A percentile compares a stretch with the other conserved stretches of the same genome.
Evolutionary conservation across 1,140 invertebrate species (phyloP).

Genomic region (Ostrea denselamellosa): DNA sequence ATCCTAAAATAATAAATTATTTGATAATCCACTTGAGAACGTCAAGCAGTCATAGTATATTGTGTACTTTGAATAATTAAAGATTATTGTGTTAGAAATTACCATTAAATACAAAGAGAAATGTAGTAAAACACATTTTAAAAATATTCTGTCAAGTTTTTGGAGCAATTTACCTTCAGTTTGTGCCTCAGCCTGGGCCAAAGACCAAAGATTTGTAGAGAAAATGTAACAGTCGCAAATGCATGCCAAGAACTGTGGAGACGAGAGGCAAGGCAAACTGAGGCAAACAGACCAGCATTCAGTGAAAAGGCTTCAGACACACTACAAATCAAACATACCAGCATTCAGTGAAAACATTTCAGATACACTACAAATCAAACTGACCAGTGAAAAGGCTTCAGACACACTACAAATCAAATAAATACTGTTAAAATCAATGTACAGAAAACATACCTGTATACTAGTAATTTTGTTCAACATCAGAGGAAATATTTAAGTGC

Average conservation of each 20-base stretch:
- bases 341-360: constrained; percentile 92
- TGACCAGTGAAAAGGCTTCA: constrained; percentile 89
- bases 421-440: constrained; percentile 60
- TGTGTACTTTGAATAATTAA: not conserved
- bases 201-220: constrained; percentile 92
- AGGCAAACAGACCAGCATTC: constrained; percentile 94
- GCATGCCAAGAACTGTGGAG: constrained; percentile 89
- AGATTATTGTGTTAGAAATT: no score
- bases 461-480: constrained; percentile 72
- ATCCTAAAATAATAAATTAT: not conserved
- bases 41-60: not conserved
- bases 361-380: constrained; percentile 86
- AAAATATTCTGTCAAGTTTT: not conserved
- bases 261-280: constrained; percentile 95
- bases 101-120: not conserved
- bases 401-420: constrained; percentile 87
- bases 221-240: constrained; percentile 91
- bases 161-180: constrained; percentile 63
- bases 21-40: not conserved
- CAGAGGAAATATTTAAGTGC: not conserved
- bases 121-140: not conserved
- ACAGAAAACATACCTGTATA: no score
- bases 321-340: constrained; percentile 89
- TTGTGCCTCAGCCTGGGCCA: constrained; percentile 88
- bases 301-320: constrained; percentile 87